These are phyloP conservation scores for Amphiprion percula DNA, from an alignment of 2,113 vertebrate genomes.

Conservation along the genomic window DNA sequence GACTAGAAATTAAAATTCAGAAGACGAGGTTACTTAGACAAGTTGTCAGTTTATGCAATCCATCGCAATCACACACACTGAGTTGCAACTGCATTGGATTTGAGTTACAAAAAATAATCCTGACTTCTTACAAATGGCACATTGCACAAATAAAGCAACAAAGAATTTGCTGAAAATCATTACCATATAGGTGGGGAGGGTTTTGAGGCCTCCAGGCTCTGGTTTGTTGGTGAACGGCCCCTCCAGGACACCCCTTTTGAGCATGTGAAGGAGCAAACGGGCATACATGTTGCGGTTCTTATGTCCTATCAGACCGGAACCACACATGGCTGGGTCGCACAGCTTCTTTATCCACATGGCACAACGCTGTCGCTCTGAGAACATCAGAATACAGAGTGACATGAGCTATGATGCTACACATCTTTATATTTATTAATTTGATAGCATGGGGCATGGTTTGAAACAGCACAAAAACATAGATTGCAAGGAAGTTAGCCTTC, in stretches of 20 bases:
- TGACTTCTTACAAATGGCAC: not conserved
- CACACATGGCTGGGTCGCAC: conserved; percentile 87
- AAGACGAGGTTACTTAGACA: not conserved
- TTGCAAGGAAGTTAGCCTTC: not conserved
- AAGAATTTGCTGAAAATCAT: conserved; percentile 2
- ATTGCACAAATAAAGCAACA: not conserved
- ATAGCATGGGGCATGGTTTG: not conserved
- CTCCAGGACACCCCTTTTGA: conserved; percentile 88
- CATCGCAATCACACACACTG: not conserved
- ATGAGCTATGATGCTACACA: not conserved
- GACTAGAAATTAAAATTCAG: conserved; percentile 80
- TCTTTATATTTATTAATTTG: not conserved
- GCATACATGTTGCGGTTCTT: conserved; percentile 93
- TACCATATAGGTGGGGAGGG: conserved; percentile 93
- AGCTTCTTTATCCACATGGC: conserved; percentile 96
- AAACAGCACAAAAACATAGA: not conserved
- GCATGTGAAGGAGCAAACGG: conserved; percentile 92
- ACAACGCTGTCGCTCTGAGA: conserved; percentile 89
- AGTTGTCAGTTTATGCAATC: not conserved
- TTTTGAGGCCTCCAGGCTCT: conserved; percentile 87
- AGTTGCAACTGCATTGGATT: not conserved
- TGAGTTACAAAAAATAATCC: too few relatives aligned
- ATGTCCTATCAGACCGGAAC: conserved; percentile 84
- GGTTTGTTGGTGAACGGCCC: conserved; percentile 90
- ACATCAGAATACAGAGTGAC: not conserved